Base-by-base conservation (phyloP, 2,797 vertebrate genomes). In the Pelodytes ibericus region DNA sequence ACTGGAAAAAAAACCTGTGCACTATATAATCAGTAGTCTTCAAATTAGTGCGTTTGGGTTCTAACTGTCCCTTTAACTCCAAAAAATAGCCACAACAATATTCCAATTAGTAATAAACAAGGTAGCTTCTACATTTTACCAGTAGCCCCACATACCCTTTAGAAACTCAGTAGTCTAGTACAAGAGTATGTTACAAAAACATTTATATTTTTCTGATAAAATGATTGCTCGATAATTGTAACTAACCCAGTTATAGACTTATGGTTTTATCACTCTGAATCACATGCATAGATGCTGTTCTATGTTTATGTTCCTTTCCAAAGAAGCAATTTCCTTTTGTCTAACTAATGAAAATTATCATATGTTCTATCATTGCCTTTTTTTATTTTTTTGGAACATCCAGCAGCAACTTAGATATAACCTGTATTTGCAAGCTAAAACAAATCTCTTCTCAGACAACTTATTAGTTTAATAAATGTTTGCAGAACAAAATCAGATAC, bases 401-500 rank as follows among this genome's bases (percentile, higher is more conserved):
- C 9, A 49, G 36, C 57, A 62, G 30, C 7, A 58, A n/a, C 36
- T 61, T 41, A 22, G 9, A n/a, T 30, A 56, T 25, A 36, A 26
- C 18, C 20, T 41, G 10, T 53, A 49, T 47, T 39, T 61, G 5
- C n/a, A 41, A 53, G 44, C 18, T 61, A 75, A 75, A 67, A 59
- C 22, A 31, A 41, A 25, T 60, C 26, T 59, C 30, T 47, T 33
- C 36, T 25, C 39, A 74, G 44, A 30, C 30, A 61, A 16, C 30
- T 61, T 75, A 53, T 63, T 20, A 10, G 65, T 56, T 71, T 56
- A 69, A 70, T 62, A 75, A 56, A 74, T 75, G 11, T 5, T 26
- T 60, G 64, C 39, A 47, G 4, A 58, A 49, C 18, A 30, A 16
- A 56, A 62, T 62, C 58, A 26, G 20, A 62, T 41, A 69, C 30